A percentile compares a stretch with the other conserved stretches of the same genome.
phyloP scores from a whole-genome alignment of 2,113 vertebrate genomes.

The Stigmatopora argus region DNA sequence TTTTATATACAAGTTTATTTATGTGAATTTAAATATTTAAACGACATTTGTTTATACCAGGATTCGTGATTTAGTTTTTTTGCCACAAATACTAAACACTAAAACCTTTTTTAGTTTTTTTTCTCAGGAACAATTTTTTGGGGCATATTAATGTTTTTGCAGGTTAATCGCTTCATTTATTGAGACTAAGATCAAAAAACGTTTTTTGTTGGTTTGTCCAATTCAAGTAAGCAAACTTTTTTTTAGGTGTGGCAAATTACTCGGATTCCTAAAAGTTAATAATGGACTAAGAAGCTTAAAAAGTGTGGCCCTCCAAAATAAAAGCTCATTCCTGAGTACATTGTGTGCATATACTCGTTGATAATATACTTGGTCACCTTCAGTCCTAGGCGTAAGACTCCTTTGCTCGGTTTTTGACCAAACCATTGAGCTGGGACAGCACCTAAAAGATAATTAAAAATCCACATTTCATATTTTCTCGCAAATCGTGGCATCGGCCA shows the following conservation, averaged over 20 bases:
- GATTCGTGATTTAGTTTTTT: no score
- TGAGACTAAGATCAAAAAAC: neutral
- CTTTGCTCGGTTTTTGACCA: slow-evolving; percentile 41
- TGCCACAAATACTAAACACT: no score
- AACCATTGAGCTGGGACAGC: slow-evolving; percentile 47
- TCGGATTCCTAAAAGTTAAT: no score
- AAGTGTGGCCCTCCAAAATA: neutral
- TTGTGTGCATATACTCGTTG: neutral
- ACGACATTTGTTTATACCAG: no score
- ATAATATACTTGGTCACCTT: neutral
- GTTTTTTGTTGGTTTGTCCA: neutral
- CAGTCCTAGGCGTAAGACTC: slow-evolving; percentile 2
- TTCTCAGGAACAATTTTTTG: no score
- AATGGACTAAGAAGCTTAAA: neutral
- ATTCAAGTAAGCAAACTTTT: neutral
- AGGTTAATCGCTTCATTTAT: no score
- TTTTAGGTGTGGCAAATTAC: neutral
- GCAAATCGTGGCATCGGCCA: neutral
- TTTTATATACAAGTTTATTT: no score
- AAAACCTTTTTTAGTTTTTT: no score
- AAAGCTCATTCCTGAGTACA: neutral
- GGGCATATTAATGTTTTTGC: no score
- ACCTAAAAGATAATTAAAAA: slow-evolving; percentile 39
- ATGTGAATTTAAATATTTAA: no score
- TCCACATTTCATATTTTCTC: neutral